Conservation (phyloP, 2,888 invertebrate genomes). For the Limnephilus marmoratus region DNA sequence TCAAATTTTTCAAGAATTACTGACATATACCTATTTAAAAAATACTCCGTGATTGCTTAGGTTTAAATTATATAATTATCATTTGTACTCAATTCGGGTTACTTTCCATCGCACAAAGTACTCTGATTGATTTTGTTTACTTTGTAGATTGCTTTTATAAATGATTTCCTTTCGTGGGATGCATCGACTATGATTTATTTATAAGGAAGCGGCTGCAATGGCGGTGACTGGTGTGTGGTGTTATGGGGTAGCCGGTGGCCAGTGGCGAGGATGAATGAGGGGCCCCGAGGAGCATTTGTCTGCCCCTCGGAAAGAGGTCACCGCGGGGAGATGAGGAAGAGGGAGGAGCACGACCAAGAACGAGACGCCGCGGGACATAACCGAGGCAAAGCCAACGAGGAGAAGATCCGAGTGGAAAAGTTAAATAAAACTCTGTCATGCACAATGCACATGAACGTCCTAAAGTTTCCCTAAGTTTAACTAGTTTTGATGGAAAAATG, state of each 20-base stretch:
- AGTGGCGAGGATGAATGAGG: not conserved
- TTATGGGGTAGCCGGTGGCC: not conserved
- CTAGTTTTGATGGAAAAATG: not conserved
- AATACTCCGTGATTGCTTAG: no score
- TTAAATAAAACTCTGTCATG: not conserved
- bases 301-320: not conserved
- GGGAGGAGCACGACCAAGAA: not conserved
- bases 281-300: not conserved
- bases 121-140: not conserved
- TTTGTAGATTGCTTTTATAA: not conserved
- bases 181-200: not conserved
- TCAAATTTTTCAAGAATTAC: no score
- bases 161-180: not conserved
- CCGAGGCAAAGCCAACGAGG: not conserved
- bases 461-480: not conserved
- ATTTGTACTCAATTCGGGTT: no score
- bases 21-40: no score
- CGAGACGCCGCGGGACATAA: not conserved
- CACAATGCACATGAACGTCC: not conserved
- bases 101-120: no score
- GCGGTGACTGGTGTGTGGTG: not conserved
- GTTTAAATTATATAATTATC: no score
- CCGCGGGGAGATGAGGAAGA: not conserved
- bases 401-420: not conserved
- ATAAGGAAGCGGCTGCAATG: not conserved